Base-by-base conservation (phyloP, 92 coral and sea anemone species). In the Phenganax marumi region DNA sequence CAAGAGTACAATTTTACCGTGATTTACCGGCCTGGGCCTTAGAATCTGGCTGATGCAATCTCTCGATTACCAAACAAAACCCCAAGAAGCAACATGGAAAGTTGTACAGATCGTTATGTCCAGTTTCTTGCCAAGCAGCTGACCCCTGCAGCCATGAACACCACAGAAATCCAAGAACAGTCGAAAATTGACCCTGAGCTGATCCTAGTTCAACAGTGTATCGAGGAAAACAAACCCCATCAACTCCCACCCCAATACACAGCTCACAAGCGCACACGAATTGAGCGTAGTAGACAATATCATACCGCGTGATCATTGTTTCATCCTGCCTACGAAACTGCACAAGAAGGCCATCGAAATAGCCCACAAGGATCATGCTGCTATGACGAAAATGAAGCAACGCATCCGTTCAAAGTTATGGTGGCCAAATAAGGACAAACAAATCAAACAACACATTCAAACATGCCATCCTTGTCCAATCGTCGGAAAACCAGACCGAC, bases 81-180 rank as follows among this genome's bases (percentile, higher is more conserved):
- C n/a, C n/a, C n/a, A n/a, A n/a, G n/a, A 70, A 81, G 85, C 26
- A 85, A 85, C 86, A 89, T 51, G 80, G 85, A 88, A 74, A 50
- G 73, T 23, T 89, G 84, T 55, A 81, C 90, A 16, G 81, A 87
- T 63, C 57, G 81, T 8, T 83, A 83, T 19, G 90, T 83, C 12
- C 77, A 71, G 43, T 56, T 83, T 75, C 76, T 76, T 48, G 25
- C 86, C 8, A 39, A 19, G 23, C 70, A 82, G 49, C 24, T 73
- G 39, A 80, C 88, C 18, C 76, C 85, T 19, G 26, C 25, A 39
- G 81, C 89, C n/a, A 80, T 86, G 86, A 82, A 62, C 51, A 83
- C 51, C 79, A 82, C 22, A 54, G 68, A n/a, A n/a, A n/a, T n/a
- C n/a, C n/a, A n/a, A n/a, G n/a, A n/a, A n/a, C n/a, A n/a, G n/a